Evolutionary conservation across 2,888 invertebrate species (phyloP), one percentile per base, ranked within the genome.

Genomic region (Drosophila setosimentum): DNA sequence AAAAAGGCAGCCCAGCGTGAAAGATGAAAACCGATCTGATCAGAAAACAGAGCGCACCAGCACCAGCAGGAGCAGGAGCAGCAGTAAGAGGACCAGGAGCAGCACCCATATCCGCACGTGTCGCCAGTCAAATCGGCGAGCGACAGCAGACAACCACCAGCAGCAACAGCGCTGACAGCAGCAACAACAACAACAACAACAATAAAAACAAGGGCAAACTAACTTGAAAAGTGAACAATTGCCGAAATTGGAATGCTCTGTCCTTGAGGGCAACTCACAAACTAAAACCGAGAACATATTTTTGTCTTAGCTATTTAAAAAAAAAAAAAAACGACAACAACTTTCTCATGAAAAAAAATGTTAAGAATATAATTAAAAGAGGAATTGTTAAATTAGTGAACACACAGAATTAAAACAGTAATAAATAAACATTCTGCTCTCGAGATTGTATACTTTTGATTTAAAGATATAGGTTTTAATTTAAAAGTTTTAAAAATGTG

Each of bases 1-100:
- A 70, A 82, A 85, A 75, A 76, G 79, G 71, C 86, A 80, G 70
- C 66, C 58, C 86, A 76, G 80, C 80, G 80, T 87, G 82, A 83
- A 81, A 68, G 82, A 83, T 83, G 83, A 83, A 76, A 83, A 58
- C 77, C 71, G 67, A 70, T 69, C 37, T 59, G 59, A 40, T 50
- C 60, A 27, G 37, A 30, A 21, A 13, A 21, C 27, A n/a, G 7
- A 45, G 45, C 24, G 50, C 18, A n/a, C 24, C 32, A 51, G 21
- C 10, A 11, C 0, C 16, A 30, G 21, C 7, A 21, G 42, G 21
- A 27, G 49, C 13, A n/a, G 42, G 1, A 49, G 10, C 18, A 18
- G 35, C 30, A 50, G 40, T 7, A 51, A 11, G 27, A 35, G 66
- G 21, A 59, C 51, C 33, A 11, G 42, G 11, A 30, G 68, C 40